Evolutionary conservation across 2,113 vertebrate species (phyloP).

Genomic region (Myanophis thanlyinensis): DNA sequence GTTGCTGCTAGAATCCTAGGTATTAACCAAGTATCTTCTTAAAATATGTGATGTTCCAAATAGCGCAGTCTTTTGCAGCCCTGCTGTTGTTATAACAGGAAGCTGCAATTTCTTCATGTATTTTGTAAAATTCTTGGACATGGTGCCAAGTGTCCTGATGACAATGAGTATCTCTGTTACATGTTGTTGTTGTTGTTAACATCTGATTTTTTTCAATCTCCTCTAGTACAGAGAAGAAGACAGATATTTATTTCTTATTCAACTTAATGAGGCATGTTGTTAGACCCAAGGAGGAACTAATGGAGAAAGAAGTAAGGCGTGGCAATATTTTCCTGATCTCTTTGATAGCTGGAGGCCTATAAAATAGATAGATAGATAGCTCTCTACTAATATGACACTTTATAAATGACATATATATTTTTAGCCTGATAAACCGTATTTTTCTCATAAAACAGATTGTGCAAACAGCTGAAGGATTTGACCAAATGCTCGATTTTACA

Average conservation of each 20-base stretch:
- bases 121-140: no score
- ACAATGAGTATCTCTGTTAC: no score
- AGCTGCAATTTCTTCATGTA: no score
- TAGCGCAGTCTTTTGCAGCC: no score
- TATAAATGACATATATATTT: slow-evolving; percentile 42
- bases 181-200: no score
- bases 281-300: slow-evolving; percentile 18
- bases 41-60: no score
- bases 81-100: no score
- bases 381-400: slow-evolving; percentile 5
- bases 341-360: slow-evolving; percentile 51
- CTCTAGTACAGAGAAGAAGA: background rate
- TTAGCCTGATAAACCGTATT: slow-evolving; percentile 49
- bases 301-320: slow-evolving; percentile 25
- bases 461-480: slow-evolving; percentile 54
- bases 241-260: background rate
- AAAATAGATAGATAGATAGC: slow-evolving; percentile 53
- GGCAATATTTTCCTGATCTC: slow-evolving; percentile 42
- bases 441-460: slow-evolving; percentile 46
- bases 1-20: no score
- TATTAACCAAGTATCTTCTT: no score
- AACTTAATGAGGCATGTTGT: background rate
- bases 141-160: no score
- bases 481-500: slow-evolving; percentile 43
- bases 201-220: background rate